phyloP scores from a whole-genome alignment of 2,888 invertebrate genomes.

The Rhagonycha fulva region DNA sequence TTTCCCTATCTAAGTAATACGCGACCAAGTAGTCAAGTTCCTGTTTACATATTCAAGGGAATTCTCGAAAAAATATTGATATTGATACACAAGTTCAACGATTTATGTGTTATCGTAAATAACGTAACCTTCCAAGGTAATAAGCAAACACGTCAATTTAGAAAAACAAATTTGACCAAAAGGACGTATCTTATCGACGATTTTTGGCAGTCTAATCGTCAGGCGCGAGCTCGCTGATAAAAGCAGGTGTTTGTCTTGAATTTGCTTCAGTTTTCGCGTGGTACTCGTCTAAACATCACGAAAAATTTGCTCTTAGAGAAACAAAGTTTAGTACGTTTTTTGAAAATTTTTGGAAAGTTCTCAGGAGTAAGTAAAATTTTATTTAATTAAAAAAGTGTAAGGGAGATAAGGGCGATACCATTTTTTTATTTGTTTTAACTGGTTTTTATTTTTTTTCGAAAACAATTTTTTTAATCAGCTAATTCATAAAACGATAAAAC shows the following conservation, averaged over 20 bases:
- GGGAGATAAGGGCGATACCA: neutral
- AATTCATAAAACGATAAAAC: neutral
- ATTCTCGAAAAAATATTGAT: neutral
- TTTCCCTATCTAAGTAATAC: neutral
- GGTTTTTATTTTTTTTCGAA: neutral
- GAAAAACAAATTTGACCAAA: neutral
- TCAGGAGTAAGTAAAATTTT: neutral
- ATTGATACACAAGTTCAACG: slow-evolving; percentile 5
- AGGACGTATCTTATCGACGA: neutral
- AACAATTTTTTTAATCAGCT: neutral
- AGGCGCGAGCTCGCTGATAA: slow-evolving; percentile 16
- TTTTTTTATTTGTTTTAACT: neutral
- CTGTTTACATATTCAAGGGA: neutral
- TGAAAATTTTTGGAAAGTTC: neutral
- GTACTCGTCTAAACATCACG: neutral
- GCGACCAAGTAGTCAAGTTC: neutral
- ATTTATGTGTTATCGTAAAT: slow-evolving; percentile 7
- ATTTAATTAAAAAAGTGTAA: neutral
- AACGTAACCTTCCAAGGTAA: slow-evolving; percentile 1
- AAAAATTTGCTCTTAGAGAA: neutral
- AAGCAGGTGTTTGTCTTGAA: slow-evolving; percentile 16
- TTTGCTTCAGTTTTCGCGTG: slow-evolving; percentile 18
- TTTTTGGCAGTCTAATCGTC: slow-evolving; percentile 7
- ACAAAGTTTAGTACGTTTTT: neutral
- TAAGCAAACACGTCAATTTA: neutral